A percentile compares a stretch with the other conserved stretches of the same genome.
Evolutionary conservation across 2,113 vertebrate genomes (phyloP).

Genomic region (Struthidea cinerea): DNA sequence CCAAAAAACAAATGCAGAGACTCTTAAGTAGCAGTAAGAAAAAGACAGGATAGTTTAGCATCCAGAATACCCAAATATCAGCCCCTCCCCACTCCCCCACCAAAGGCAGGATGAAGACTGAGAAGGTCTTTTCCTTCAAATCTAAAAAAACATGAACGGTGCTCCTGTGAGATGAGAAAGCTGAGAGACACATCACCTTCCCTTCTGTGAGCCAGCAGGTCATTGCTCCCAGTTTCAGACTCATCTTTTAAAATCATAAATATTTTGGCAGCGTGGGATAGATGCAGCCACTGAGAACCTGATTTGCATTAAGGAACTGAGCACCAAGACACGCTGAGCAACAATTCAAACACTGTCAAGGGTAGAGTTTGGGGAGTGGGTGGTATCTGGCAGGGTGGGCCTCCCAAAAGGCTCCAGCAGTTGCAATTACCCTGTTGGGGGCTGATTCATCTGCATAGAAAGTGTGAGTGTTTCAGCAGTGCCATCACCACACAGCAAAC

Average conservation of each 20-base stretch:
- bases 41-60: not conserved
- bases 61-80: not conserved
- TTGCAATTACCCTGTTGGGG: not conserved
- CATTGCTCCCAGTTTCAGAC: not conserved
- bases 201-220: not conserved
- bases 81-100: no score
- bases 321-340: not conserved
- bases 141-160: accelerated
- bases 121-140: not conserved
- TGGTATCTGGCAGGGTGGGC: not conserved
- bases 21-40: not conserved
- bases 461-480: not conserved
- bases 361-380: not conserved
- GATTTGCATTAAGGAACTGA: not conserved
- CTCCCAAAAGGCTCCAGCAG: not conserved
- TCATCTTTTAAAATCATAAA: not conserved
- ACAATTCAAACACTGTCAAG: not conserved
- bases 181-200: not conserved
- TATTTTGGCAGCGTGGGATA: not conserved
- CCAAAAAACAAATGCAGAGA: not conserved
- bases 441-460: not conserved
- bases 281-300: not conserved
- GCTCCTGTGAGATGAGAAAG: not conserved
- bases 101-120: not conserved
- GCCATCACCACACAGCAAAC: not conserved